A percentile compares a stretch with the other conserved stretches of the same genome.
Conservation (phyloP, 2,888 invertebrate species). For the Cheilosia urbana region DNA sequence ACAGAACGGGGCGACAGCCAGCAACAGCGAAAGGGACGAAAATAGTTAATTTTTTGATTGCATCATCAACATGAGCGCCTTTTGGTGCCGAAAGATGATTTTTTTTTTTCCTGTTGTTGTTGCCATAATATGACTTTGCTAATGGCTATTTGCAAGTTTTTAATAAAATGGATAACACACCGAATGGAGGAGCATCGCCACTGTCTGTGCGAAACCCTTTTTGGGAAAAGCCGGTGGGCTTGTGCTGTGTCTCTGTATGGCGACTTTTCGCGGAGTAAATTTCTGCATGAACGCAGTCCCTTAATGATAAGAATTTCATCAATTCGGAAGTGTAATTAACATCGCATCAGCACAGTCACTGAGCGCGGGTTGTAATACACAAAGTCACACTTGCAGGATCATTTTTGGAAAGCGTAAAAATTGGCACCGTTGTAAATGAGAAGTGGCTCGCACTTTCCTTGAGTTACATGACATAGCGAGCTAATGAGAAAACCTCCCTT, state of each 20-base stretch:
- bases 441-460: slow-evolving; percentile 41
- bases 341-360: slow-evolving; percentile 68
- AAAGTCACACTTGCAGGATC: slow-evolving; percentile 44
- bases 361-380: slow-evolving; percentile 35
- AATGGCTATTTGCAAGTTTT: slow-evolving; percentile 76
- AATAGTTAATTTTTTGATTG: slow-evolving; percentile 63
- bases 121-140: slow-evolving; percentile 71
- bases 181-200: slow-evolving; percentile 21
- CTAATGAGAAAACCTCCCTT: slow-evolving; percentile 69
- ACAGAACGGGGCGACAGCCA: slow-evolving; percentile 17
- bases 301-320: slow-evolving; percentile 68
- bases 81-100: slow-evolving; percentile 68
- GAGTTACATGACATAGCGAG: slow-evolving; percentile 42
- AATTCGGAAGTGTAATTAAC: slow-evolving; percentile 70
- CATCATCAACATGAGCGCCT: slow-evolving; percentile 75
- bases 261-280: slow-evolving; percentile 29
- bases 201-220: slow-evolving; percentile 21
- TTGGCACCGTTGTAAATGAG: slow-evolving; percentile 49
- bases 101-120: not conserved
- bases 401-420: slow-evolving; percentile 51
- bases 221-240: slow-evolving; percentile 1
- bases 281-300: slow-evolving; percentile 60
- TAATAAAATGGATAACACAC: slow-evolving; percentile 68
- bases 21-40: slow-evolving; percentile 48
- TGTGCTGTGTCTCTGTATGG: not conserved